These are phyloP conservation scores for Lepidochitona cinerea DNA, from an alignment of 2,888 invertebrate genomes.

Conservation along the genomic window DNA sequence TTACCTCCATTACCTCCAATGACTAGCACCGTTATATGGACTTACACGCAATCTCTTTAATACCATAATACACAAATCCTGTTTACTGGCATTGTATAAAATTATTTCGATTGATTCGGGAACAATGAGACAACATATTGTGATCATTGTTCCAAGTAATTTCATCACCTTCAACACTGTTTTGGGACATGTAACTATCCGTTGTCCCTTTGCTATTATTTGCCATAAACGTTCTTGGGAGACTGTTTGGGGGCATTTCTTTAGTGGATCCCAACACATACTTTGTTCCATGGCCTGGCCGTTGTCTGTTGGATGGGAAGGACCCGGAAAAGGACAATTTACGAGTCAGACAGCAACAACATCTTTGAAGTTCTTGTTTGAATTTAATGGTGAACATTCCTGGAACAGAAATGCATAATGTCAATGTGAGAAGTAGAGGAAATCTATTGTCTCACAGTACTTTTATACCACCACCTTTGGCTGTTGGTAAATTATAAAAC, in stretches of 20 bases:
- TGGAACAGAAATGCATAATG: no score
- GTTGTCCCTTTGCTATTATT: neutral
- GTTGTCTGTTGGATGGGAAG: neutral
- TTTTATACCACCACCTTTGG: no score
- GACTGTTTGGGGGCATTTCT: no score
- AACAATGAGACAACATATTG: neutral
- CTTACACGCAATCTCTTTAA: no score
- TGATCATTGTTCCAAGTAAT: neutral
- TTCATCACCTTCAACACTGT: neutral
- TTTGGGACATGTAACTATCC: neutral
- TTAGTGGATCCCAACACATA: neutral
- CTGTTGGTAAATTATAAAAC: no score
- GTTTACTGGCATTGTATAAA: neutral
- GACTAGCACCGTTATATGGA: no score
- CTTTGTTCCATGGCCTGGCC: neutral
- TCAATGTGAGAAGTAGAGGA: no score
- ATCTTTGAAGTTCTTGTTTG: slow-evolving; percentile 57
- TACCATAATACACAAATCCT: no score
- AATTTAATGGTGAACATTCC: slow-evolving; percentile 64
- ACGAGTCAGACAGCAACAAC: slow-evolving; percentile 47
- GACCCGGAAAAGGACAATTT: neutral
- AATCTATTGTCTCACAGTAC: no score
- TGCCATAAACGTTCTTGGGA: no score
- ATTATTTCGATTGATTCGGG: neutral
- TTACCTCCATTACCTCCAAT: no score